phyloP scores from a whole-genome alignment of 2,888 invertebrate species.

The Drosophila percnosoma region DNA sequence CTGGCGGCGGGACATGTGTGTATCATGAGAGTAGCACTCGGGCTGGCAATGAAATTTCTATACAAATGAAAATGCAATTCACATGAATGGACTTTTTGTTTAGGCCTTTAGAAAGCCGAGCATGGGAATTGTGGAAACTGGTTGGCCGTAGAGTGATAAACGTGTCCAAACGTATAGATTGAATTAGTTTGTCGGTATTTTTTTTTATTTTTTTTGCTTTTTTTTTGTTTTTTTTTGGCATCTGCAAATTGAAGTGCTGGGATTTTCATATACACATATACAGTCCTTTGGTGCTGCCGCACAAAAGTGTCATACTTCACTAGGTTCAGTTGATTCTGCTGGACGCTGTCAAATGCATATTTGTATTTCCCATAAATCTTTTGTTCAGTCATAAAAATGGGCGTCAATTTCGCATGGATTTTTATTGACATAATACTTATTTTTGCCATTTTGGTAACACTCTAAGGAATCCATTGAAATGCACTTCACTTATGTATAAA shows the following conservation, averaged over 20 bases:
- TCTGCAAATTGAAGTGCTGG: conserved; percentile 28
- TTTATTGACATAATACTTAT: conserved; percentile 41
- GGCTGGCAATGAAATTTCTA: conserved; percentile 75
- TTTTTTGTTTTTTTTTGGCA: conserved; percentile 33
- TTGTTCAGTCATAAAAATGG: conserved; percentile 55
- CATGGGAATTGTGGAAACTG: conserved; percentile 20
- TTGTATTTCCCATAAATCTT: conserved; percentile 65
- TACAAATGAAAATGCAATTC: conserved; percentile 80
- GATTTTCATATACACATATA: conserved; percentile 23
- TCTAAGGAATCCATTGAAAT: conserved; percentile 1
- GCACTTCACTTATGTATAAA: not conserved
- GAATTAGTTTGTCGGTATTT: conserved; percentile 73
- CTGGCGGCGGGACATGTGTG: conserved; percentile 57
- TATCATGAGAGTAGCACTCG: conserved; percentile 54
- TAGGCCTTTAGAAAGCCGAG: conserved; percentile 34
- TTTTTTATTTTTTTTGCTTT: conserved; percentile 11
- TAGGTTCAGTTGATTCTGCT: conserved; percentile 24
- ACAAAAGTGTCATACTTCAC: conserved; percentile 50
- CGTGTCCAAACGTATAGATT: conserved; percentile 69
- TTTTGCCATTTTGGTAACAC: conserved; percentile 3
- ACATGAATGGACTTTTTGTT: conserved; percentile 64
- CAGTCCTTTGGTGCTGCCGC: conserved; percentile 19
- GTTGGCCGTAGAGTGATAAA: conserved; percentile 59
- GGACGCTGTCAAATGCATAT: conserved; percentile 71
- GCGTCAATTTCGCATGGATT: conserved; percentile 34